phyloP scores from a whole-genome alignment of 2,888 invertebrate species.

The Villa cingulata region DNA sequence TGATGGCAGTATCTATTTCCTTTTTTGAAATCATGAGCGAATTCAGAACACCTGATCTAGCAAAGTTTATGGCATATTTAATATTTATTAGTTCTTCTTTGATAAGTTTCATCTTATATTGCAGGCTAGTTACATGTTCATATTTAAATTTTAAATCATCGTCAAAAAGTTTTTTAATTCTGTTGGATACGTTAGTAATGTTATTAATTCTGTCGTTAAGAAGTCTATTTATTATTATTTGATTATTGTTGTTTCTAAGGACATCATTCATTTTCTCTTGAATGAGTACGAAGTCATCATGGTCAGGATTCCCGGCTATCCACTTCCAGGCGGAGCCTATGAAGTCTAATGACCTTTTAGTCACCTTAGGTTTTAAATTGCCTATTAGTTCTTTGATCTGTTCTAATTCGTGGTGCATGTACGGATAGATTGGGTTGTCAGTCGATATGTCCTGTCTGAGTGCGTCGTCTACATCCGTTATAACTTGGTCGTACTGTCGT shows the following conservation, averaged over 20 bases:
- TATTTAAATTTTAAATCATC: not conserved
- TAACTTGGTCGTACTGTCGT: not conserved
- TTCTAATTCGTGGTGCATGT: not conserved
- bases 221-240: constrained; percentile 4
- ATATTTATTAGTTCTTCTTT: constrained; percentile 11
- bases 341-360: not conserved
- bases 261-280: constrained; percentile 5
- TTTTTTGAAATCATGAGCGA: constrained; percentile 10
- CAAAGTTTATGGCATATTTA: constrained; percentile 12
- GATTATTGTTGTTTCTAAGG: constrained; percentile 4
- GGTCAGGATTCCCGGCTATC: constrained; percentile 4
- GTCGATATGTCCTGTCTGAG: not conserved
- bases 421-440: not conserved
- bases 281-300: not conserved
- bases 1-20: constrained; percentile 8
- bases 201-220: constrained; percentile 6
- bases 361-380: not conserved
- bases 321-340: constrained; percentile 3
- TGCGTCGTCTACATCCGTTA: not conserved
- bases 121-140: not conserved
- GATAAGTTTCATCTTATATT: constrained; percentile 6
- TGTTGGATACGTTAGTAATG: constrained; percentile 1
- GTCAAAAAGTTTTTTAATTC: not conserved
- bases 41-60: constrained; percentile 9
- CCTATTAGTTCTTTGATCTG: not conserved